Evolutionary conservation across 1,140 invertebrate genomes (phyloP), one percentile per base, ranked within the genome.

Genomic region (Calliopsis andreniformis): DNA sequence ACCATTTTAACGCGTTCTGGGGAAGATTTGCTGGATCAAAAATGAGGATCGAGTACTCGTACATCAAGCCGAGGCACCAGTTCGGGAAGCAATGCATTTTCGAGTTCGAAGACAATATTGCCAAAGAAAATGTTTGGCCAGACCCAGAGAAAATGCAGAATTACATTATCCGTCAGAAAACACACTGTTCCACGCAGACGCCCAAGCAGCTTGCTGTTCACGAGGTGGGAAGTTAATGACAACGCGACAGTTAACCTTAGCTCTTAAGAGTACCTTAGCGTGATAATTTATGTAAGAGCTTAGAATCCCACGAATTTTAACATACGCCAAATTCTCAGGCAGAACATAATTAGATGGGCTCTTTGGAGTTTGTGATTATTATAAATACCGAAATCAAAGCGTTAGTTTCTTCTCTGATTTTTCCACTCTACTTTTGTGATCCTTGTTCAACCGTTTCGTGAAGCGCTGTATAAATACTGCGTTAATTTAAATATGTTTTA

Each of bases 11-110:
- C 8, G 16, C 35, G 10, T 30, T 30, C 20, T 14, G 6, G 2
- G 32, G 20, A 23, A 0, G 25, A 53, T 20, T 12, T 43, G 2
- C 32, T 43, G 25, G 16, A 39, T 10, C 79, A 16, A 68, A 25
- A 47, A 93, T 95, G 94, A 91, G 95, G 83, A 87, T 94, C 10
- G 92, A 92, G 47, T 94, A 94, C 82, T 91, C 94, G 78, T 95
- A 95, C 82, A 92, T 95, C 56, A 96, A 94, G 89, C 93, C 93
- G 70, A 93, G 96, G 35, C 93, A 92, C 61, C 90, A 94, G 71
- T 96, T 96, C 89, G 96, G 96, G 14, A 93, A 93, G 82, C 95
- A 95, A 84, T 94, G 94, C 49, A 87, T 94, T 55, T 97, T 98
- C 88, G 93, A 94, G 47, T 95, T 97, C 87, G 93, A 94, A 76